Percentiles rank a stretch among this genome's conserved stretches.
Conservation (phyloP, 2,888 invertebrate genomes). For the Hypsopygia costalis region DNA sequence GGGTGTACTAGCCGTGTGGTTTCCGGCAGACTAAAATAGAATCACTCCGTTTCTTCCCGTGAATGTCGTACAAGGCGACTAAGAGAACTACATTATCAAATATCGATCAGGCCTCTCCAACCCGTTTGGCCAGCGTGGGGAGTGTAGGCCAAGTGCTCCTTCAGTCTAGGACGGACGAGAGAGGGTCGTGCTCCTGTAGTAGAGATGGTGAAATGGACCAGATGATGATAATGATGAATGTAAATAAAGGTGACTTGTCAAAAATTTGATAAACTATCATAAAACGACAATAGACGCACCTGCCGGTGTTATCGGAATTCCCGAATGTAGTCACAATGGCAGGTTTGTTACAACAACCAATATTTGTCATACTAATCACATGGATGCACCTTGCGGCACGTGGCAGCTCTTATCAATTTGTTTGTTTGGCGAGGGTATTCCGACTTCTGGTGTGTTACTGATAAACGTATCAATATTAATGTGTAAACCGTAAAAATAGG, state of each 20-base stretch:
- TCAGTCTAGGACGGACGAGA: too few species aligned
- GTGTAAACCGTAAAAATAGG: conserved; percentile 1
- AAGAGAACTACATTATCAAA: too few species aligned
- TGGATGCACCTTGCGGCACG: conserved; percentile 33
- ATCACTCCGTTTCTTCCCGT: too few species aligned
- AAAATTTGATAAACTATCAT: conserved; percentile 4
- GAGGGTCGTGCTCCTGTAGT: too few species aligned
- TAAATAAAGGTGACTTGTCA: conserved; percentile 6
- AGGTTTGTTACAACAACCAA: conserved; percentile 33
- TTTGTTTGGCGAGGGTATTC: conserved; percentile 14
- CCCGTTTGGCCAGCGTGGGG: too few species aligned
- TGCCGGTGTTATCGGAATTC: conserved; percentile 24
- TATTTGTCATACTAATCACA: conserved; percentile 57
- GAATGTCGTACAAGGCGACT: too few species aligned
- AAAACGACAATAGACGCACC: conserved; percentile 22
- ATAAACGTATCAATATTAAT: background rate
- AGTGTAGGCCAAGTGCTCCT: too few species aligned
- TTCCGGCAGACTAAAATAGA: too few species aligned
- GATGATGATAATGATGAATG: too few species aligned
- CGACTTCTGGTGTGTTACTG: background rate
- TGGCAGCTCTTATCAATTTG: conserved; percentile 39
- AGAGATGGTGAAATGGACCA: too few species aligned
- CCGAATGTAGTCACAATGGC: background rate
- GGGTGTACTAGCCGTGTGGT: too few species aligned
- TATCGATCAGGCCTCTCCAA: too few species aligned